Percentiles rank a stretch among this genome's conserved stretches.
Evolutionary conservation across 2,113 vertebrate genomes (phyloP).

Genomic region (Dendrocopos noguchii): DNA sequence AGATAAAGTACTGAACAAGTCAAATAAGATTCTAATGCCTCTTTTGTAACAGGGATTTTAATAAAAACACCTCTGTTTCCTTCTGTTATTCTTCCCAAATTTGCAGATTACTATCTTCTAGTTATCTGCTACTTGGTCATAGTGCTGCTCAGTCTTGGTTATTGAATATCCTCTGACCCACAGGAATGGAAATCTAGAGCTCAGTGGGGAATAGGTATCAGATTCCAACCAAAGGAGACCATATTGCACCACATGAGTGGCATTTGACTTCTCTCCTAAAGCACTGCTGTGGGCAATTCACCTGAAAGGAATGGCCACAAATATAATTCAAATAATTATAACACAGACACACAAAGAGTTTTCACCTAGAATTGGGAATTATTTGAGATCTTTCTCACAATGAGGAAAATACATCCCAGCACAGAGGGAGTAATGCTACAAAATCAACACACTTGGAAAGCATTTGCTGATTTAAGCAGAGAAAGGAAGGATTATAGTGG

Average conservation of each 20-base stretch:
- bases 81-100: background rate
- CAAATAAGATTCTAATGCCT: background rate
- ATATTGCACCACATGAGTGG: background rate
- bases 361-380: background rate
- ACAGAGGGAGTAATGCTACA: background rate
- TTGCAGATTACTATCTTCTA: background rate
- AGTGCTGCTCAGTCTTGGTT: background rate
- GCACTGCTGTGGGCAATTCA: background rate
- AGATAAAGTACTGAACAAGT: background rate
- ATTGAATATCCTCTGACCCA: background rate
- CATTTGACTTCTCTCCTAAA: background rate
- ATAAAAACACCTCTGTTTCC: background rate
- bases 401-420: background rate
- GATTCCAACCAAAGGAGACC: background rate
- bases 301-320: background rate
- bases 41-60: background rate
- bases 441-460: background rate
- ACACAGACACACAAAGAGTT: background rate
- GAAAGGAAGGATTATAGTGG: background rate
- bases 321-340: too few species aligned
- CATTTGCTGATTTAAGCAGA: background rate
- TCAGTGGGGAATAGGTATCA: background rate
- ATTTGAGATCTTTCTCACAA: background rate
- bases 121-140: background rate
- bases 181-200: background rate